A percentile compares a stretch with the other conserved stretches of the same genome.
These are phyloP conservation scores for Acanthosepion lycidas DNA, from an alignment of 2,888 invertebrate species.

Conservation along the genomic window DNA sequence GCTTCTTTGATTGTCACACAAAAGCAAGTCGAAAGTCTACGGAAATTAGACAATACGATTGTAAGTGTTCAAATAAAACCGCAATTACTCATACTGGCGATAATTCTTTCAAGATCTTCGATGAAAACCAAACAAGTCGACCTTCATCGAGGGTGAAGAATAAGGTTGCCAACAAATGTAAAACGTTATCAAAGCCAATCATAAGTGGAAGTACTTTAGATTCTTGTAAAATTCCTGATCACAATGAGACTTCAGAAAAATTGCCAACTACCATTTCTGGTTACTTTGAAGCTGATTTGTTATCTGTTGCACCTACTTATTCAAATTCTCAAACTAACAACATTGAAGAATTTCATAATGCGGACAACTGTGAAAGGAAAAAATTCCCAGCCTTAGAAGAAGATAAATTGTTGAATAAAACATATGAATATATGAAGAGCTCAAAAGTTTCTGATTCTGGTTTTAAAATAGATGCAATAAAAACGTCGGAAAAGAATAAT, in stretches of 20 bases:
- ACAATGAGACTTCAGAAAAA: not conserved
- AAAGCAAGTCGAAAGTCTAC: not conserved
- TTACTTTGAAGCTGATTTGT: too few relatives aligned
- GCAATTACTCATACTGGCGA: not conserved
- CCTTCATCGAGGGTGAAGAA: not conserved
- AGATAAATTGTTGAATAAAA: not conserved
- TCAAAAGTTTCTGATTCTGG: not conserved
- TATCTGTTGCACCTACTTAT: not conserved
- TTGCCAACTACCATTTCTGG: too few relatives aligned
- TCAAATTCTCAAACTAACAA: not conserved
- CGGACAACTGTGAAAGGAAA: not conserved
- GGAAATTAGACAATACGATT: not conserved
- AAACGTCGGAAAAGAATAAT: not conserved
- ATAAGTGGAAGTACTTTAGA: not conserved
- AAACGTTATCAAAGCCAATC: not conserved
- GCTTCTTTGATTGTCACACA: not conserved
- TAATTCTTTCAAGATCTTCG: not conserved
- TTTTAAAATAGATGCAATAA: not conserved
- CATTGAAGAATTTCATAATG: not conserved
- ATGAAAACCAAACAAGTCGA: not conserved
- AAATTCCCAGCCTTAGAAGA: not conserved
- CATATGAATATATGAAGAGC: not conserved
- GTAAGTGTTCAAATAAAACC: not conserved
- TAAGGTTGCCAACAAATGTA: not conserved
- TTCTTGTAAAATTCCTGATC: not conserved